A percentile compares a stretch with the other conserved stretches of the same genome.
phyloP scores from a whole-genome alignment of 2,888 invertebrate species.

The Lycophotia porphyrea region DNA sequence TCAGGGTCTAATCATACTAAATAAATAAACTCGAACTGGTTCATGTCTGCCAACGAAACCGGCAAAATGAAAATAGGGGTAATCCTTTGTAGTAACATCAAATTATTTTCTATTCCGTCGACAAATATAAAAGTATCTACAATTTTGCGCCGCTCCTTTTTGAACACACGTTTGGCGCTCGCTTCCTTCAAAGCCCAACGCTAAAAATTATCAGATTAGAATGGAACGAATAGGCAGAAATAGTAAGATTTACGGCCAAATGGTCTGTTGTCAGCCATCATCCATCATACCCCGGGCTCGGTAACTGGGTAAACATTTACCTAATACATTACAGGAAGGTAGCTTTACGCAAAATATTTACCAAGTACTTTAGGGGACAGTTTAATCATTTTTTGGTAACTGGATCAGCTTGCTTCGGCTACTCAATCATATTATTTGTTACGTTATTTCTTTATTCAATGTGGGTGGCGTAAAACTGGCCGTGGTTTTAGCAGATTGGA shows the following conservation, averaged over 20 bases:
- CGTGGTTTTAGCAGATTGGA: neutral
- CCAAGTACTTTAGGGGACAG: slow-evolving; percentile 46
- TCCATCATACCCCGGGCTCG: slow-evolving; percentile 67
- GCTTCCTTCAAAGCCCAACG: slow-evolving; percentile 38
- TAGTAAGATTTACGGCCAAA: slow-evolving; percentile 69
- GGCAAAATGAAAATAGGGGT: neutral
- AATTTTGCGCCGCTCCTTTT: too few species aligned
- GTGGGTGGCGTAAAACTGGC: too few species aligned
- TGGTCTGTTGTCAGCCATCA: slow-evolving; percentile 51
- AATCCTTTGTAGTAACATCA: too few species aligned
- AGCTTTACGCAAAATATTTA: slow-evolving; percentile 57
- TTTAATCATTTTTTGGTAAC: slow-evolving; percentile 61
- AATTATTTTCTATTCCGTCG: too few species aligned
- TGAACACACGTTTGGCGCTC: too few species aligned
- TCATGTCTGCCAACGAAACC: neutral
- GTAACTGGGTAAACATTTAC: slow-evolving; percentile 68
- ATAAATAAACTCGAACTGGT: neutral
- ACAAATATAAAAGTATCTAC: too few species aligned
- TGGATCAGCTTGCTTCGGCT: slow-evolving; percentile 36
- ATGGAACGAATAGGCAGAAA: slow-evolving; percentile 63
- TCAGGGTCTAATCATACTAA: neutral
- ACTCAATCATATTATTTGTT: slow-evolving; percentile 5
- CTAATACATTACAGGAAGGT: slow-evolving; percentile 67
- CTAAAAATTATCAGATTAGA: slow-evolving; percentile 76
- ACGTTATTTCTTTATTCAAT: neutral